A percentile compares a stretch with the other conserved stretches of the same genome.
These are phyloP conservation scores for Cnemophilus loriae DNA, from an alignment of 2,113 vertebrate genomes.

Conservation along the genomic window DNA sequence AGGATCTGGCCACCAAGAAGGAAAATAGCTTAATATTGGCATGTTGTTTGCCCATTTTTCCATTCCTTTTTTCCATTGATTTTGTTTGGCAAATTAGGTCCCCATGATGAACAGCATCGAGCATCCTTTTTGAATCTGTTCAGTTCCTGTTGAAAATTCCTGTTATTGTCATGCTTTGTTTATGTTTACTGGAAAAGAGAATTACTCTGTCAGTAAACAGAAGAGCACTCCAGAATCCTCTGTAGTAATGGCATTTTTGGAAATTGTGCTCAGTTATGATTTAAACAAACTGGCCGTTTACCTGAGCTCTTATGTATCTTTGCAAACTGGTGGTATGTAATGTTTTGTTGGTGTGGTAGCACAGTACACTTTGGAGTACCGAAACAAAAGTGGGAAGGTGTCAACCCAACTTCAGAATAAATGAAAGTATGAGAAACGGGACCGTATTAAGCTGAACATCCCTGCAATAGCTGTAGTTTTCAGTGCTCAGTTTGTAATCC, in stretches of 20 bases:
- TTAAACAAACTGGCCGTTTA: not conserved
- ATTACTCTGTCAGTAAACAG: not conserved
- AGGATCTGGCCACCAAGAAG: not conserved
- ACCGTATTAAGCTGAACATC: not conserved
- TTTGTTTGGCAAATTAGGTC: not conserved
- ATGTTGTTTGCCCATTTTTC: not conserved
- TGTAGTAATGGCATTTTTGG: not conserved
- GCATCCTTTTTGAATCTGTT: not conserved
- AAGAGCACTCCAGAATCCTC: not conserved
- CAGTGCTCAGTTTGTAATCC: not conserved
- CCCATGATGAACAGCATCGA: not conserved
- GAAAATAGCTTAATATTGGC: not conserved
- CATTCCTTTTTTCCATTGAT: not conserved
- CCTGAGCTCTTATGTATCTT: not conserved
- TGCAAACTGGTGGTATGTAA: not conserved
- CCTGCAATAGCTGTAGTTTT: not conserved
- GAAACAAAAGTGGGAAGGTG: not conserved
- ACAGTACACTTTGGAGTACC: not conserved
- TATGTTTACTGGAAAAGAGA: constrained; percentile 5
- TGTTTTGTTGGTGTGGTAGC: not conserved
- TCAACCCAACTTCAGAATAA: not conserved
- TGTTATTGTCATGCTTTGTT: not conserved
- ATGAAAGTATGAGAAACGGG: not conserved
- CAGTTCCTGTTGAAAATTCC: not conserved
- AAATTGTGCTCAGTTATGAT: not conserved